These are phyloP conservation scores for Melolontha melolontha DNA, from an alignment of 2,888 invertebrate genomes.

Conservation along the genomic window DNA sequence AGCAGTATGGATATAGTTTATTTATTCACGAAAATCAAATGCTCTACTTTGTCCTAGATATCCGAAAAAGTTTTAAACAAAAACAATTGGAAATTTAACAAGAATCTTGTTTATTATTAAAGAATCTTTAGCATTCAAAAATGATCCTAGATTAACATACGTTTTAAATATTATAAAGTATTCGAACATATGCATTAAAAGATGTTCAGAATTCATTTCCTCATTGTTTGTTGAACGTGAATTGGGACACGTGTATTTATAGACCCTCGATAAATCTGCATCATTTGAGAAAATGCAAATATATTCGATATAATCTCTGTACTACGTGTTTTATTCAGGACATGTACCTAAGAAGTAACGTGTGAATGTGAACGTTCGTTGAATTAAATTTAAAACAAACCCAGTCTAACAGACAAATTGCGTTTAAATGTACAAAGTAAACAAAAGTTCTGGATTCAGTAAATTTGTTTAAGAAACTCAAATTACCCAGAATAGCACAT, in stretches of 20 bases:
- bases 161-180: slow-evolving; percentile 27
- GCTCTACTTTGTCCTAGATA: too few species aligned
- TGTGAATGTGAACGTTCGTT: slow-evolving; percentile 19
- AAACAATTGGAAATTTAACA: too few species aligned
- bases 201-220: slow-evolving; percentile 31
- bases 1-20: too few species aligned
- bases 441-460: too few species aligned
- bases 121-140: neutral
- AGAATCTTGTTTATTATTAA: neutral
- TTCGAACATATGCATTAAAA: slow-evolving; percentile 29
- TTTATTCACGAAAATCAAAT: too few species aligned
- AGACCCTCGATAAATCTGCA: slow-evolving; percentile 27
- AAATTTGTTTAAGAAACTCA: too few species aligned
- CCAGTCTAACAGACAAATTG: slow-evolving; percentile 29
- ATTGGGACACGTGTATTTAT: slow-evolving; percentile 39
- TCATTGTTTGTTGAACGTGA: slow-evolving; percentile 41
- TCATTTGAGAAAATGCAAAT: slow-evolving; percentile 36
- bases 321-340: slow-evolving; percentile 24
- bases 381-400: slow-evolving; percentile 32
- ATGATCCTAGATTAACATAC: slow-evolving; percentile 9
- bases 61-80: too few species aligned
- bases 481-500: too few species aligned
- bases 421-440: too few species aligned
- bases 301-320: slow-evolving; percentile 32
- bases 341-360: slow-evolving; percentile 27